Evolutionary conservation across 2,888 invertebrate genomes (phyloP).

Genomic region (Brachypalpus laphriformis): DNA sequence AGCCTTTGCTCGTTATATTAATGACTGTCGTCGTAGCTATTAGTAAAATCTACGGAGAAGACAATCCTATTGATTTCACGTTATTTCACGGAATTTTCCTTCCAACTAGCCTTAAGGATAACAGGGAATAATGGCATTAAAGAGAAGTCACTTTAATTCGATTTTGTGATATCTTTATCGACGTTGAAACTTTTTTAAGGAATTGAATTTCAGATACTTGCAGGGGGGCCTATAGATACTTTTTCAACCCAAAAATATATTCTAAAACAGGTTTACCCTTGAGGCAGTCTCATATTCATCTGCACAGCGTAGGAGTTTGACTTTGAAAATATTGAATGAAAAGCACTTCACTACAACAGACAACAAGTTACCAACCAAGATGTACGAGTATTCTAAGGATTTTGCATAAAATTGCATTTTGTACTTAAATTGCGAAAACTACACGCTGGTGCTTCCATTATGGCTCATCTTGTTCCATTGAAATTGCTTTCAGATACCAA

Average conservation of each 20-base stretch:
- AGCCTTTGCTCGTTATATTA: constrained; percentile 37
- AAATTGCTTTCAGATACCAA: constrained; percentile 30
- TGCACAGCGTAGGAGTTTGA: neutral
- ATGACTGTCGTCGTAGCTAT: constrained; percentile 59
- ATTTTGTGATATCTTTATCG: constrained; percentile 25
- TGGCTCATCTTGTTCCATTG: constrained; percentile 6
- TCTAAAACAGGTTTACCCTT: neutral
- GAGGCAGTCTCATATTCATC: neutral
- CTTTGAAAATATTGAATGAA: neutral
- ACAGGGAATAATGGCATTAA: neutral
- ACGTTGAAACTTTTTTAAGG: constrained; percentile 2
- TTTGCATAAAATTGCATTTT: constrained; percentile 23
- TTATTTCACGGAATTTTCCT: neutral
- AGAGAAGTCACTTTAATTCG: neutral
- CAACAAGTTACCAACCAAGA: neutral
- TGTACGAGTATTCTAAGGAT: neutral
- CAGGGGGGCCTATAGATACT: neutral
- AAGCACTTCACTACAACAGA: neutral
- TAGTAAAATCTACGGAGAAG: constrained; percentile 29
- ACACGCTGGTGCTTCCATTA: neutral
- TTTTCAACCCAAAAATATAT: neutral
- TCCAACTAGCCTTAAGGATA: neutral
- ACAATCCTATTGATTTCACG: constrained; percentile 20
- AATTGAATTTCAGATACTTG: neutral
- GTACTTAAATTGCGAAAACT: neutral